These are phyloP conservation scores for Coreoperca whiteheadi DNA, from an alignment of 2,113 vertebrate species.

Conservation along the genomic window DNA sequence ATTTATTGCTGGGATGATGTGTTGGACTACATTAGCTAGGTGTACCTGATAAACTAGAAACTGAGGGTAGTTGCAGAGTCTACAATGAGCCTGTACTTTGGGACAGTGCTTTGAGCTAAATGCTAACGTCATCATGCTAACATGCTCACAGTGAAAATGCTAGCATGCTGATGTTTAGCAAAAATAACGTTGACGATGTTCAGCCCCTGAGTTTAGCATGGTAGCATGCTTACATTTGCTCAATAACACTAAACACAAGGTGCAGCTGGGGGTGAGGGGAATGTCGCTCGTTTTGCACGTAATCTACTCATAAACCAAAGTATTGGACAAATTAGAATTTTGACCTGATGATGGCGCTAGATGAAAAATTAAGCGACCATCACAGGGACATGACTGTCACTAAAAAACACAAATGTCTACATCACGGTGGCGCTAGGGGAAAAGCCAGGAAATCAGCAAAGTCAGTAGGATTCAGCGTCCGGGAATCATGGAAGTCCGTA, in stretches of 20 bases:
- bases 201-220: not conserved
- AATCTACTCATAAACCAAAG: not conserved
- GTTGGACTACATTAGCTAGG: too few species aligned
- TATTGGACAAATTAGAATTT: not conserved
- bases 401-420: not conserved
- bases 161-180: too few species aligned
- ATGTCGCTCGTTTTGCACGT: too few species aligned
- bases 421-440: not conserved
- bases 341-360: not conserved
- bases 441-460: too few species aligned
- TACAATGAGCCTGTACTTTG: not conserved
- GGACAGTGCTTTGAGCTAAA: too few species aligned
- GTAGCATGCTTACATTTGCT: not conserved
- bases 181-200: not conserved
- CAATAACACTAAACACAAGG: too few species aligned
- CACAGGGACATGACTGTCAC: not conserved
- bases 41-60: too few species aligned
- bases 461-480: not conserved
- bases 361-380: too few species aligned
- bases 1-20: not conserved
- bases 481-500: not conserved
- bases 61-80: not conserved
- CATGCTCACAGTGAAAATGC: too few species aligned
- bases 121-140: too few species aligned
- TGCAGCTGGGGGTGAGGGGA: too few species aligned